A percentile compares a stretch with the other conserved stretches of the same genome.
These are phyloP conservation scores for Megaptera novaeangliae DNA, from an alignment of 2,113 vertebrate genomes.

Conservation along the genomic window DNA sequence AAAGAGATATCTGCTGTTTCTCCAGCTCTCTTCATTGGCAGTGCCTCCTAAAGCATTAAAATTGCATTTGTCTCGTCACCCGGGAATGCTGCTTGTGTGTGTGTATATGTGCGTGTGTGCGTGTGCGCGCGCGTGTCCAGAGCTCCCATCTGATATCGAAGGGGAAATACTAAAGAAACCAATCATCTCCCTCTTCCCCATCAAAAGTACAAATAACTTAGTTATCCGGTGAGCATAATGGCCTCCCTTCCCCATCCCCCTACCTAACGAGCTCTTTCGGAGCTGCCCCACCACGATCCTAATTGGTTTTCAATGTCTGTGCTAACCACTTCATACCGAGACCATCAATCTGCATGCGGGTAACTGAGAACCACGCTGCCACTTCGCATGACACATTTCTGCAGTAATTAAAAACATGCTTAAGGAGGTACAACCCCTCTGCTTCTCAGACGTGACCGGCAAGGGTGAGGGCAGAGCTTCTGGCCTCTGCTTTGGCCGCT, in stretches of 20 bases:
- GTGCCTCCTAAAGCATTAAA: constrained; percentile 47
- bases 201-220: constrained; percentile 72
- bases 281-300: constrained; percentile 69
- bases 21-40: constrained; percentile 9
- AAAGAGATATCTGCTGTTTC: constrained; percentile 40
- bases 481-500: background rate
- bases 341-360: constrained; percentile 76
- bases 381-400: constrained; percentile 53
- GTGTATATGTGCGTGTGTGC: rapidly evolving
- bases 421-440: constrained; percentile 50
- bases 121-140: background rate
- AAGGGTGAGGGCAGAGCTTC: background rate
- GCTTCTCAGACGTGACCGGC: background rate
- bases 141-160: constrained; percentile 59
- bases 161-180: constrained; percentile 79
- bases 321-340: constrained; percentile 69
- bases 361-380: constrained; percentile 66
- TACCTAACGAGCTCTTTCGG: constrained; percentile 61
- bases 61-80: constrained; percentile 47
- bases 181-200: constrained; percentile 63
- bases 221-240: constrained; percentile 74
- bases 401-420: constrained; percentile 79
- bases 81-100: background rate
- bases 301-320: constrained; percentile 82
- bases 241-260: constrained; percentile 66